These are phyloP conservation scores for Atethmia centrago DNA, from an alignment of 2,888 invertebrate species.

Conservation along the genomic window DNA sequence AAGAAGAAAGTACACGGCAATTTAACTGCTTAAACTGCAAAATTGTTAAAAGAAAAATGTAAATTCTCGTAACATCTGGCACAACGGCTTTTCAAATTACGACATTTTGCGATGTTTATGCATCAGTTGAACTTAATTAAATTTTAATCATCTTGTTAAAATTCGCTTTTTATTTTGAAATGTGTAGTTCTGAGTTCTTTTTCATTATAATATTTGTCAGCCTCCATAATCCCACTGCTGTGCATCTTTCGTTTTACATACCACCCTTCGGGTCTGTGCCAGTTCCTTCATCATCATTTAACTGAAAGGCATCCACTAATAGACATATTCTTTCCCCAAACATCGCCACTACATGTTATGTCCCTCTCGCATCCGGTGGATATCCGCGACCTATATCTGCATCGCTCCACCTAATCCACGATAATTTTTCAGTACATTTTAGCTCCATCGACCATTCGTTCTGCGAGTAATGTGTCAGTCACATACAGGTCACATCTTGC, in stretches of 20 bases:
- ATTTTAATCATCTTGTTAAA: slow-evolving; percentile 1
- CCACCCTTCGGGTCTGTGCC: too few species aligned
- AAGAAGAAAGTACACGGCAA: slow-evolving; percentile 16
- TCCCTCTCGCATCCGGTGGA: neutral
- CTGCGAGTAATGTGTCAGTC: neutral
- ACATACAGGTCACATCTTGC: slow-evolving; percentile 5
- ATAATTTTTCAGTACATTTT: neutral
- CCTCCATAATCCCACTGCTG: neutral
- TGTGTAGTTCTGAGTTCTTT: neutral
- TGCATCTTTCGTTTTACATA: neutral
- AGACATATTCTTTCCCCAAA: neutral
- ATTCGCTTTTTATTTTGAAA: neutral
- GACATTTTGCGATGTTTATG: slow-evolving; percentile 41
- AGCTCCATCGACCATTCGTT: neutral
- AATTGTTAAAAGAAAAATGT: slow-evolving; percentile 42
- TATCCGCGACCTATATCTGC: neutral
- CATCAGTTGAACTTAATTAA: slow-evolving; percentile 50
- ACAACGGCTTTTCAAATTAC: slow-evolving; percentile 40
- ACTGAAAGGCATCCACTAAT: neutral
- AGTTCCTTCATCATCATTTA: neutral
- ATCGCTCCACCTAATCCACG: neutral
- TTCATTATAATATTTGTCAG: neutral
- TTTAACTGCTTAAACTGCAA: slow-evolving; percentile 22
- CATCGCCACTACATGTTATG: neutral
- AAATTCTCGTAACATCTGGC: slow-evolving; percentile 47